Evolutionary conservation across 2,113 vertebrate species (phyloP).

Genomic region (Tauraco erythrolophus): DNA sequence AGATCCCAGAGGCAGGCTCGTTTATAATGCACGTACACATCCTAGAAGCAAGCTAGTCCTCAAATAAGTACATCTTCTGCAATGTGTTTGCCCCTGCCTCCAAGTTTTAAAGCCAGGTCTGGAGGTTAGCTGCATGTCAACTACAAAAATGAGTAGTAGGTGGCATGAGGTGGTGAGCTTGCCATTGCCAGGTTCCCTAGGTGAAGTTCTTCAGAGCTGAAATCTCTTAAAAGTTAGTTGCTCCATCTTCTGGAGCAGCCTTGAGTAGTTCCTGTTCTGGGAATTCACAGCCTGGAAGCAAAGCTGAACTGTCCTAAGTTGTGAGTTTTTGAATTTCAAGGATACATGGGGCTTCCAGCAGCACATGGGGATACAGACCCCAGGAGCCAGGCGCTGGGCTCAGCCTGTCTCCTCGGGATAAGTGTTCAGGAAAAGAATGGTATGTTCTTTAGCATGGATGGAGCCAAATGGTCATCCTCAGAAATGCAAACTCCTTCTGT

Average conservation of each 20-base stretch:
- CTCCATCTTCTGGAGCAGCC: neutral
- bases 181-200: neutral
- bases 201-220: neutral
- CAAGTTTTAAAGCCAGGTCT: neutral
- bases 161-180: neutral
- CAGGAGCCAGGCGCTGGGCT: neutral
- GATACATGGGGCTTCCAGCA: neutral
- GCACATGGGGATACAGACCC: neutral
- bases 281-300: neutral
- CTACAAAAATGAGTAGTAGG: neutral
- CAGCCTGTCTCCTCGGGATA: neutral
- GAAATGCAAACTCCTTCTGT: slow-evolving; percentile 43
- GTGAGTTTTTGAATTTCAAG: neutral
- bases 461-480: neutral
- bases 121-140: neutral
- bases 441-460: neutral
- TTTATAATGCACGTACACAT: neutral
- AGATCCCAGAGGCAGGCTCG: neutral
- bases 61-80: neutral
- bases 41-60: neutral
- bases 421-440: neutral
- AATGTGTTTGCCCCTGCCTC: neutral
- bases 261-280: neutral
- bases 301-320: neutral
- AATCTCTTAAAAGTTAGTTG: neutral